Conservation (phyloP, 2,888 invertebrate species). For the Caenorhabditis sp. region DNA sequence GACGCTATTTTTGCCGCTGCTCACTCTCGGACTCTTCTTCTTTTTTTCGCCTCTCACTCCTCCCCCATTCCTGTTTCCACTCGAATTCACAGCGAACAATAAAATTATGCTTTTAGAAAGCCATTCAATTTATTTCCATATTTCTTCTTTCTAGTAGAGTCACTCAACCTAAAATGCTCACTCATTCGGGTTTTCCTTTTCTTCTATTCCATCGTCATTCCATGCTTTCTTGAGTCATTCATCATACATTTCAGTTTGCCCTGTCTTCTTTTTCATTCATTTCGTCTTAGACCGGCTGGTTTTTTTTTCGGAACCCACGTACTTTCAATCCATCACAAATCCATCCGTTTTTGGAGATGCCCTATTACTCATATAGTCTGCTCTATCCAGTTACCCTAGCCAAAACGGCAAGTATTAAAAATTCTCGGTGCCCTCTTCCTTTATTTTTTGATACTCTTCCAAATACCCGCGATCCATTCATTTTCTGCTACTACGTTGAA, state of each 20-base stretch:
- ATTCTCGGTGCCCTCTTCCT: conserved; percentile 36
- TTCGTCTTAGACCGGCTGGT: not conserved
- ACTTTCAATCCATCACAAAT: conserved; percentile 32
- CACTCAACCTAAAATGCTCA: conserved; percentile 64
- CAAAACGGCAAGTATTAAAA: conserved; percentile 33
- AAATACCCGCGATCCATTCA: conserved; percentile 35
- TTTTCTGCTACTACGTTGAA: conserved; percentile 56
- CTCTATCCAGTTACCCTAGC: conserved; percentile 26
- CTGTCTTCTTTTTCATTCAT: conserved; percentile 15
- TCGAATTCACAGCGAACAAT: conserved; percentile 65
- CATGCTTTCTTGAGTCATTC: conserved; percentile 38
- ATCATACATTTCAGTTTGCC: conserved; percentile 20
- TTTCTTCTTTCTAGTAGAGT: conserved; percentile 54
- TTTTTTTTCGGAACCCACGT: conserved; percentile 10
- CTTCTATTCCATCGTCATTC: conserved; percentile 38
- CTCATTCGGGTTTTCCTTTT: conserved; percentile 39
- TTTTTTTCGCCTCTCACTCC: conserved; percentile 14
- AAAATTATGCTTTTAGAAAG: conserved; percentile 66
- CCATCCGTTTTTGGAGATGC: not conserved
- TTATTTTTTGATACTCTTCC: conserved; percentile 25
- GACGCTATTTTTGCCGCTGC: conserved; percentile 19
- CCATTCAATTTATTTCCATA: conserved; percentile 62
- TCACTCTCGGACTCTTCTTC: conserved; percentile 12
- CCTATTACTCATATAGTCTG: conserved; percentile 51
- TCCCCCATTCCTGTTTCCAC: conserved; percentile 48